phyloP scores from a whole-genome alignment of 2,797 vertebrate species.

The Emys orbicularis region DNA sequence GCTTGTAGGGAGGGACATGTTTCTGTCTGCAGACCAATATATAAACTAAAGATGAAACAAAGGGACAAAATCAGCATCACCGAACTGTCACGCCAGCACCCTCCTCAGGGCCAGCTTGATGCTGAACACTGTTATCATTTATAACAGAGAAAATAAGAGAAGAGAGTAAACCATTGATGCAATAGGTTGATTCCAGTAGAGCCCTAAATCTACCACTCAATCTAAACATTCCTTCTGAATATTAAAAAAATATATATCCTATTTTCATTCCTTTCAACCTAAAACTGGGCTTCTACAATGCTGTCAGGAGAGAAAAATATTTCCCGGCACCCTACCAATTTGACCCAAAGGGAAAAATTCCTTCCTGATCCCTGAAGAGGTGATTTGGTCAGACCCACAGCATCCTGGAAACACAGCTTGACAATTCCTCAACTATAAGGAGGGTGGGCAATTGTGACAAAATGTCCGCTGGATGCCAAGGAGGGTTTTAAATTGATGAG shows the following conservation, averaged over 20 bases:
- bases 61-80: background rate
- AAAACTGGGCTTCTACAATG: fast-evolving
- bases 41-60: background rate
- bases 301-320: background rate
- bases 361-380: background rate
- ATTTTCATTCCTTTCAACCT: background rate
- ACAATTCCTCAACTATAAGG: background rate
- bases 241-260: background rate
- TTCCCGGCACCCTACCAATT: background rate
- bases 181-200: background rate
- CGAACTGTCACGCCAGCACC: fast-evolving
- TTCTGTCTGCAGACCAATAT: background rate
- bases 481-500: background rate
- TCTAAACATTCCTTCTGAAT: background rate
- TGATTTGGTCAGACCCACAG: background rate
- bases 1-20: background rate
- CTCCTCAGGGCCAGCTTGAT: background rate
- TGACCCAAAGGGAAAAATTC: background rate
- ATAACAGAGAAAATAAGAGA: background rate
- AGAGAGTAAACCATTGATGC: background rate
- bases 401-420: background rate
- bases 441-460: background rate
- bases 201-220: background rate
- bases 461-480: background rate
- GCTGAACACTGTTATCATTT: background rate